These are phyloP conservation scores for Luperina nickerlii DNA, from an alignment of 2,888 invertebrate species.

Conservation along the genomic window DNA sequence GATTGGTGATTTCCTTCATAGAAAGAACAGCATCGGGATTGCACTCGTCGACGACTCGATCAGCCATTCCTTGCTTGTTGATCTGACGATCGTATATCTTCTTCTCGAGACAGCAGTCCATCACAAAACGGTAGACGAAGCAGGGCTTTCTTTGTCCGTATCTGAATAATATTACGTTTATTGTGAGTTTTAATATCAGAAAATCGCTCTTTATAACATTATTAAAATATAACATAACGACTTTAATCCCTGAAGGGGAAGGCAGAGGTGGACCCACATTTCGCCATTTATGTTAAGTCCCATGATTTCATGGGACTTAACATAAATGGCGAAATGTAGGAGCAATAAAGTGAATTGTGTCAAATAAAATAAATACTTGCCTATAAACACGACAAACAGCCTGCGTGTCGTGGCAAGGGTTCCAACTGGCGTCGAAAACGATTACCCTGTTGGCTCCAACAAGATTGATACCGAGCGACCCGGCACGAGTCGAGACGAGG, in stretches of 20 bases:
- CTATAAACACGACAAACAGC: constrained; percentile 99
- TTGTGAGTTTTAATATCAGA: not conserved
- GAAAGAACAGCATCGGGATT: constrained; percentile 98
- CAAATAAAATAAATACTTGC: constrained; percentile 67
- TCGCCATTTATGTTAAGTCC: not conserved
- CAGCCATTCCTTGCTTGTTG: constrained; percentile 99
- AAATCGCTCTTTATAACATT: no score
- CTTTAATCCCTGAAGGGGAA: not conserved
- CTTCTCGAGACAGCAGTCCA: constrained; percentile 99
- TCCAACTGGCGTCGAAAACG: constrained; percentile 99
- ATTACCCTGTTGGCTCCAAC: constrained; percentile 99
- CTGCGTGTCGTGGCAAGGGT: constrained; percentile 99
- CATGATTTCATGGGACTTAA: no score
- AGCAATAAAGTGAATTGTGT: not conserved
- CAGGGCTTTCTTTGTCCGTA: constrained; percentile 97
- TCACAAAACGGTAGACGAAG: constrained; percentile 98
- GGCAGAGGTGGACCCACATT: not conserved
- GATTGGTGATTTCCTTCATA: constrained; percentile 96
- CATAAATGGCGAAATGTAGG: no score
- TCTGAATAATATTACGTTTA: constrained; percentile 14
- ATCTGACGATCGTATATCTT: constrained; percentile 99
- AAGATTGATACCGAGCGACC: constrained; percentile 98
- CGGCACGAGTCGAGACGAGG: constrained; percentile 98
- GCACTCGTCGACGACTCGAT: constrained; percentile 99
- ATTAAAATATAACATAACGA: not conserved